Base-by-base conservation (phyloP, 2,797 vertebrate species). In the Anolis apletophallus region DNA sequence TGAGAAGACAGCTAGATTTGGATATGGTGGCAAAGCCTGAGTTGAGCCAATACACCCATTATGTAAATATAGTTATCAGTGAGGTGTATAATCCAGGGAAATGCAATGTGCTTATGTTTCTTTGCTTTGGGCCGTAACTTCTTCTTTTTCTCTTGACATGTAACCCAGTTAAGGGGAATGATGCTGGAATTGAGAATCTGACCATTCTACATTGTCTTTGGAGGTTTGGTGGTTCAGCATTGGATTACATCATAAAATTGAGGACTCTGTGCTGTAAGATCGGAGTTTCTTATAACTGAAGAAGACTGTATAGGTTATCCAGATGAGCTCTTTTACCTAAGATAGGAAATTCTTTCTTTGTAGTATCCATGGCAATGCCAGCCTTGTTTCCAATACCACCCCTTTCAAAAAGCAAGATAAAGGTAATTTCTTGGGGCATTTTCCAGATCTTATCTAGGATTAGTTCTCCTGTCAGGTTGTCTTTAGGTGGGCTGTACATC, bases 11-110 rank as follows among this genome's bases (percentile, higher is more conserved):
- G 55, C 36, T 81, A 82, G 77, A 77, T 88, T 68, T 5, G 13
- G 73, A 4, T 55, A 76, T 81, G 12, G 10, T 64, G 57, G 32
- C 50, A 11, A 14, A n/a, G 17, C 64, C 29, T 83, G 36, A 3
- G 73, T 50, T 73, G 6, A 40, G 13, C 36, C 21, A 10, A 80
- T n/a, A 54, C 19, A 40, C 52, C 36, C 86, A 7, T 68, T 57
- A 77, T n/a, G 54, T 26, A 90, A 87, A 80, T 26, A 32, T 32
- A 72, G 23, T 34, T 34, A n/a, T 52, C 76, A 69, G 23, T 69
- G 80, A 84, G 13, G 11, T 69, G 17, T 67, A 59, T 55, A 80
- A 64, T 69, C 19, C 6, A 46, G 19, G 52, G 19, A 75, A 80
- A 73, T 29, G 13, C 50, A 36, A 9, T 54, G 0, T 57, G 57